Evolutionary conservation across 2,113 vertebrate species (phyloP).

Genomic region (Ammodytes marinus): DNA sequence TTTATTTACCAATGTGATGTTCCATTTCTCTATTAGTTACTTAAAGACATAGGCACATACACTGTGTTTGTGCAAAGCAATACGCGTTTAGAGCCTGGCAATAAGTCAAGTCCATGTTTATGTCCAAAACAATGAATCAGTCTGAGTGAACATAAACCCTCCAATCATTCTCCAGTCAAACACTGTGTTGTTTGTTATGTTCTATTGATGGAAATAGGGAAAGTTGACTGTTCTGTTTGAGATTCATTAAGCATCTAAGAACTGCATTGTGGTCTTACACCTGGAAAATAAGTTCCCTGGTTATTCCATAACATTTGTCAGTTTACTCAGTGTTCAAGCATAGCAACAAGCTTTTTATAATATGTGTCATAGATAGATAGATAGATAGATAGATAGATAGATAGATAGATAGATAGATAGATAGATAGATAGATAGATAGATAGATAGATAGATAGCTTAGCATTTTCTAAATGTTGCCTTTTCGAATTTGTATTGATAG

Average conservation of each 20-base stretch:
- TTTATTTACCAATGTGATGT: slow-evolving; percentile 33
- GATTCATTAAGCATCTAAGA: background rate
- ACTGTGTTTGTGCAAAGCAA: background rate
- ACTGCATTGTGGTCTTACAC: background rate
- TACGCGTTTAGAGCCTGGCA: background rate
- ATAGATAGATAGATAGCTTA: background rate
- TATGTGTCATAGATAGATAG: background rate
- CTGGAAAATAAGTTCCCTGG: background rate
- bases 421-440: background rate
- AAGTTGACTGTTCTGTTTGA: background rate
- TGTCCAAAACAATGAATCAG: background rate
- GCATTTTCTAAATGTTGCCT: background rate
- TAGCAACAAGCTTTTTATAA: background rate
- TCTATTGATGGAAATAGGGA: background rate
- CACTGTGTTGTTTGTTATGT: background rate
- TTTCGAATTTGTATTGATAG: background rate
- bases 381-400: background rate
- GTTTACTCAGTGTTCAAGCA: background rate
- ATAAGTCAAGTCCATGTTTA: background rate
- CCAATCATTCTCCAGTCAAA: background rate
- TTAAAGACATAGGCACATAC: background rate
- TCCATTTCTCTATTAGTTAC: background rate
- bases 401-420: background rate
- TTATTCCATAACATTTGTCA: background rate
- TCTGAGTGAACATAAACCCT: background rate